Evolutionary conservation across 2,113 vertebrate species (phyloP).

Genomic region (Guaruba guarouba): DNA sequence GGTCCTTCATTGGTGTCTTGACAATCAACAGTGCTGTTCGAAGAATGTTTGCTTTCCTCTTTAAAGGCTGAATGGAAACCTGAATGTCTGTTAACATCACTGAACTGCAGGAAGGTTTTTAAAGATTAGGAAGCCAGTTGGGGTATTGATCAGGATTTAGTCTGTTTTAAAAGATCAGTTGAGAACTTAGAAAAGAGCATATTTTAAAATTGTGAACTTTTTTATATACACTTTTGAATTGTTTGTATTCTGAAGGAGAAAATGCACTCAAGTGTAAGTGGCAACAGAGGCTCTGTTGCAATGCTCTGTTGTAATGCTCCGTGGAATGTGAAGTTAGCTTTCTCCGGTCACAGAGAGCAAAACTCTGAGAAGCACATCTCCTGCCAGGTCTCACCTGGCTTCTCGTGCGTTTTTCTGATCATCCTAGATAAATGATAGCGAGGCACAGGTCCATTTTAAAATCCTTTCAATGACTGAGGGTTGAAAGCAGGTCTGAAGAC

Average conservation of each 20-base stretch:
- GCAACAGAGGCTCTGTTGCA: not conserved
- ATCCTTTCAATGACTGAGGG: not conserved
- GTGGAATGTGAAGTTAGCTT: not conserved
- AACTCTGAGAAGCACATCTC: not conserved
- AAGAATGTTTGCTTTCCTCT: not conserved
- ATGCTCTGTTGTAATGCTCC: not conserved
- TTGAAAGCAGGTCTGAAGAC: not conserved
- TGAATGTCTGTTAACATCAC: not conserved
- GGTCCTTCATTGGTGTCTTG: not conserved
- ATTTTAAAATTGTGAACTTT: not conserved
- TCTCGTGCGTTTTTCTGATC: not conserved
- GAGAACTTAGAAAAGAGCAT: not conserved
- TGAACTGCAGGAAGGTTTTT: not conserved
- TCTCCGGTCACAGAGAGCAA: not conserved
- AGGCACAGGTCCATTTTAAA: not conserved
- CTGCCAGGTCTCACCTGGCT: not conserved
- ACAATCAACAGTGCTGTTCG: conserved; percentile 42
- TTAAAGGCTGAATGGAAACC: not conserved
- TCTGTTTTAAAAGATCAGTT: not conserved
- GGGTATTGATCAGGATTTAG: not conserved
- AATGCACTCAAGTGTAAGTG: not conserved
- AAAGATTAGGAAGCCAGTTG: not conserved
- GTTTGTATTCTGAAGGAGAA: not conserved
- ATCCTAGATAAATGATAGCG: not conserved
- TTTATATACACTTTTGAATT: not conserved